These are phyloP conservation scores for Empidonax traillii DNA, from an alignment of 2,113 vertebrate genomes.

Conservation along the genomic window DNA sequence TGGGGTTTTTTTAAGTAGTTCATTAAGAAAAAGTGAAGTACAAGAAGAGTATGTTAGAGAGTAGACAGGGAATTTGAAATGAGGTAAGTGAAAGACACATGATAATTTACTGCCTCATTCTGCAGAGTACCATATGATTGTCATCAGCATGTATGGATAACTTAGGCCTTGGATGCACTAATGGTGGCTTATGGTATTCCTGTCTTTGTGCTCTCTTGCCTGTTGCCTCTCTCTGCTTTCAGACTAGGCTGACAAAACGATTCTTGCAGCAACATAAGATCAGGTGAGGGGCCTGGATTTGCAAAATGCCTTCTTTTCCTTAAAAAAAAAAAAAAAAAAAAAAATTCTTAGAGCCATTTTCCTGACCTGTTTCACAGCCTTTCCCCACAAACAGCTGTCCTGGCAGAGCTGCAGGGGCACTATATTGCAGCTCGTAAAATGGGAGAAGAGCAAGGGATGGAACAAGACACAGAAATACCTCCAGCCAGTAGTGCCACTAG, in stretches of 20 bases:
- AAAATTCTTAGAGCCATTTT: fast-evolving
- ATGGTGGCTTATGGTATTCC: not conserved
- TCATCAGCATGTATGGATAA: not conserved
- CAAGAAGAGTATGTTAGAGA: not conserved
- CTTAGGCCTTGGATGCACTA: not conserved
- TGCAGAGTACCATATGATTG: constrained; percentile 10
- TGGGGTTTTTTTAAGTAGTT: not conserved
- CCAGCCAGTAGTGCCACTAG: not conserved
- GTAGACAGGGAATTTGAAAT: not conserved
- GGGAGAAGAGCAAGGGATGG: not conserved
- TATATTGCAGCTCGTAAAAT: not conserved
- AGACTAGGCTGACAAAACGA: fast-evolving
- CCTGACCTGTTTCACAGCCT: not conserved
- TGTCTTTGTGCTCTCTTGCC: not conserved
- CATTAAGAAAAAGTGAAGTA: not conserved
- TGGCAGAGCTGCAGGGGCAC: not conserved
- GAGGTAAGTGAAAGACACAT: constrained; percentile 27
- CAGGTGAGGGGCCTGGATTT: not conserved
- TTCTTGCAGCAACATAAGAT: not conserved
- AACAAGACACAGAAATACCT: not conserved
- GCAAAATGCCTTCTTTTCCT: not conserved
- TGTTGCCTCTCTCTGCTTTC: not conserved
- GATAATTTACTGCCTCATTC: not conserved
- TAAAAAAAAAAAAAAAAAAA: not conserved
- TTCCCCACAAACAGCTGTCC: not conserved